Evolutionary conservation across 2,113 vertebrate species (phyloP).

Genomic region (Poecile atricapillus): DNA sequence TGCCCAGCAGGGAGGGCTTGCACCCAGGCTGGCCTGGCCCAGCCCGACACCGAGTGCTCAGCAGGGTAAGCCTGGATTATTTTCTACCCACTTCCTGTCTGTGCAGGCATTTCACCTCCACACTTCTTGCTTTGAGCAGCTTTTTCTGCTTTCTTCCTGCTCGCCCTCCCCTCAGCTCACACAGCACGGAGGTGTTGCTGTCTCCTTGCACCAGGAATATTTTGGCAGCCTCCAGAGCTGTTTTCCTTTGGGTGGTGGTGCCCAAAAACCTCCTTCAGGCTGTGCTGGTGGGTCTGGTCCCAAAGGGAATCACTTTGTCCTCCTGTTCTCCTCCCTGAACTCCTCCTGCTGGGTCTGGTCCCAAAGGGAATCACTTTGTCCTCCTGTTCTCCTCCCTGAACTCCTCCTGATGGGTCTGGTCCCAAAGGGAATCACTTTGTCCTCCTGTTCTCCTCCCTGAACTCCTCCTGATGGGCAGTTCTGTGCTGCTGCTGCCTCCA

Average conservation of each 20-base stretch:
- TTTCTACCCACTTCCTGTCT: not conserved
- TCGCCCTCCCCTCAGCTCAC: not conserved
- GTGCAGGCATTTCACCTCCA: rapidly evolving
- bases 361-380: not conserved
- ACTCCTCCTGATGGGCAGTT: not conserved
- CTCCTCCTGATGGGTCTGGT: not conserved
- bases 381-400: not conserved
- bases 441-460: not conserved
- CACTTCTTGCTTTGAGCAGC: not conserved
- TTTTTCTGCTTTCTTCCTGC: not conserved
- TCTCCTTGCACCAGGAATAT: not conserved
- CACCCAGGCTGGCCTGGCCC: conserved; percentile 76
- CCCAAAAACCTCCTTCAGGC: not conserved
- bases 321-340: not conserved
- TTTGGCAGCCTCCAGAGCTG: not conserved
- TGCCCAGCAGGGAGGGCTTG: conserved; percentile 84
- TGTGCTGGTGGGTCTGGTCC: not conserved
- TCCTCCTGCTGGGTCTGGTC: not conserved
- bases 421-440: not conserved
- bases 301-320: not conserved
- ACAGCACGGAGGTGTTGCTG: not conserved
- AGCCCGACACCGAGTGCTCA: conserved; percentile 78
- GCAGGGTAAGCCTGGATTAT: conserved; percentile 69
- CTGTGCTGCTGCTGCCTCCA: not conserved
- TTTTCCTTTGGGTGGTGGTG: not conserved